Base-by-base conservation (phyloP, 2,888 invertebrate genomes). In the Cosmia trapezina region DNA sequence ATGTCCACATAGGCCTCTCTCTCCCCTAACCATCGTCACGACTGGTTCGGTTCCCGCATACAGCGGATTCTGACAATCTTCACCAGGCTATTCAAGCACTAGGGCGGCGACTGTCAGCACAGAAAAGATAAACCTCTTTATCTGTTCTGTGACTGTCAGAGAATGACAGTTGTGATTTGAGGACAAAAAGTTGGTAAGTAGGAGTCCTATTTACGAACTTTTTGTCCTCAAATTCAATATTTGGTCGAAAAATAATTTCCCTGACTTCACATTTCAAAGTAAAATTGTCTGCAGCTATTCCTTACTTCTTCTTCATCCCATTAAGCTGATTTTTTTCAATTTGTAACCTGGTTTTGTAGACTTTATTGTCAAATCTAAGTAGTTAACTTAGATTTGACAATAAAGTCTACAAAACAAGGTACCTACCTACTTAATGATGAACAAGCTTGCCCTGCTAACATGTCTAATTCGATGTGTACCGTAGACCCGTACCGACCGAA, bases 381-480 rank as follows among this genome's bases (percentile, higher is more conserved):
- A n/a, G n/a, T n/a, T n/a, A n/a, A n/a, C n/a, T 19, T 51, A 54
- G 43, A 56, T 47, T 66, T 68, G 82, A 75, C 82, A 78, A 69
- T 63, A 68, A 75, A 83, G 73, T 73, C 70, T 72, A 83, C 71
- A 82, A 73, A 81, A 69, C 81, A 57, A 57, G 8, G 56, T 61
- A 68, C 28, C 19, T 51, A 33, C 17, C 28, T 62, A 49, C 70
- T 80, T 81, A 83, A 84, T 86, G 78, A 82, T 81, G 65, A 83
- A 83, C 83, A 78, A 82, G 83, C 83, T 83, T 80, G 62, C 76
- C 70, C 73, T 80, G 89, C 92, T 93, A 93, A 92, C 89, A 81
- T 87, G 83, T 85, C 92, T 93, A 92, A 92, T 91, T 87, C 85
- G 80, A 86, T 83, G 75, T 80, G 82, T 78, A 84, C 84, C 78